Conservation (phyloP, 2,797 vertebrate genomes). For the Denticeps clupeoides region DNA sequence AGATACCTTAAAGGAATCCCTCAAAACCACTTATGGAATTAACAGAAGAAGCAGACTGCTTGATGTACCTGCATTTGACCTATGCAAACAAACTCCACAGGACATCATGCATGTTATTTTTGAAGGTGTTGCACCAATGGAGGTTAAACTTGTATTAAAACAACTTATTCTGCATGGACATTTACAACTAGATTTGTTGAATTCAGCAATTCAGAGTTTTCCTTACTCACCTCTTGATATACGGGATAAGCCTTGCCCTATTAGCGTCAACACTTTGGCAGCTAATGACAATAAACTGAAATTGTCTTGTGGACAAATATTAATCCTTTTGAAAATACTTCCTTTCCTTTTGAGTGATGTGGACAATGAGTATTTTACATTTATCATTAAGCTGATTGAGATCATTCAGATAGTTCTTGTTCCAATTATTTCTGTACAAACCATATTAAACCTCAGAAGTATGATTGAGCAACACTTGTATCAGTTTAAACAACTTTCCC, state of each 20-base stretch:
- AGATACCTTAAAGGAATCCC: slow-evolving; percentile 3
- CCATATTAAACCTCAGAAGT: background rate
- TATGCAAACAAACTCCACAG: slow-evolving; percentile 18
- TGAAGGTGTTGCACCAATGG: slow-evolving; percentile 13
- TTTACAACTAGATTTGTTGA: too few relatives aligned
- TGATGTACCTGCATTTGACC: slow-evolving; percentile 15
- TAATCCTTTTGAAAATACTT: slow-evolving; percentile 12
- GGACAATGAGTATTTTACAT: slow-evolving; percentile 9
- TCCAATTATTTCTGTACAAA: slow-evolving; percentile 7
- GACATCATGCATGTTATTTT: too few relatives aligned
- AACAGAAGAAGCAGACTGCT: slow-evolving; percentile 16
- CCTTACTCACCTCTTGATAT: too few relatives aligned
- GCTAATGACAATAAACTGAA: slow-evolving; percentile 19
- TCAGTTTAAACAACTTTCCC: slow-evolving; percentile 1
- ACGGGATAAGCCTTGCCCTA: slow-evolving; percentile 4
- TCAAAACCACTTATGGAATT: slow-evolving; percentile 17
- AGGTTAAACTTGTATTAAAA: too few relatives aligned
- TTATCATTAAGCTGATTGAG: slow-evolving; percentile 7
- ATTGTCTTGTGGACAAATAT: slow-evolving; percentile 13
- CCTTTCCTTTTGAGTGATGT: slow-evolving; percentile 8
- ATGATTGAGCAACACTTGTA: slow-evolving; percentile 2
- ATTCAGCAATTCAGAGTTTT: too few relatives aligned
- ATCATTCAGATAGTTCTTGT: slow-evolving; percentile 12
- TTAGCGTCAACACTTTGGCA: slow-evolving; percentile 12
- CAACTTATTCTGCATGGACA: too few relatives aligned